Conservation (phyloP, 2,888 invertebrate species). For the Zaprionus lineosus region DNA sequence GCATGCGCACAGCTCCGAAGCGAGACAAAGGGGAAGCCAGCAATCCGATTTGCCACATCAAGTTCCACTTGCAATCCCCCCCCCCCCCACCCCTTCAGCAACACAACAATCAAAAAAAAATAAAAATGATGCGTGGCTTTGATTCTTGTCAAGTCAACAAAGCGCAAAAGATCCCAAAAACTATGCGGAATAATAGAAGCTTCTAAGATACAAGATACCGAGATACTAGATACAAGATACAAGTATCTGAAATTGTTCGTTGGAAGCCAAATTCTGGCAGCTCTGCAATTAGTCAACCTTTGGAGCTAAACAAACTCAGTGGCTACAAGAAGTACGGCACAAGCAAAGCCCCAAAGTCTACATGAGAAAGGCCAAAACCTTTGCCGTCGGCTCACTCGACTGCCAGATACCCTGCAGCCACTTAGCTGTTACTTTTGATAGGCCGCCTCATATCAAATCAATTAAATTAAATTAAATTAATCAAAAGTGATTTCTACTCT, state of each 20-base stretch:
- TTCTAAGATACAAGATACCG: no score
- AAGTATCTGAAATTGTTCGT: constrained; percentile 27
- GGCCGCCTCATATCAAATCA: no score
- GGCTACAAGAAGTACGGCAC: constrained; percentile 20
- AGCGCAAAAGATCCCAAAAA: constrained; percentile 32
- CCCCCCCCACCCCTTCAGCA: no score
- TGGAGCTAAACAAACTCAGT: constrained; percentile 26
- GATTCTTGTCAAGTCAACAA: constrained; percentile 41
- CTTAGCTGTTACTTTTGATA: no score
- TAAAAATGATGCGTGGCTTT: constrained; percentile 53
- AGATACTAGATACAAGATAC: constrained; percentile 9
- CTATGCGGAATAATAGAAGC: no score
- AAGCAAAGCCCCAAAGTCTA: constrained; percentile 21
- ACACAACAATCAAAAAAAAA: constrained; percentile 35
- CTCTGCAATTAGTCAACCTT: constrained; percentile 70
- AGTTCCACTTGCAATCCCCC: constrained; percentile 29
- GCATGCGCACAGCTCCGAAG: constrained; percentile 61
- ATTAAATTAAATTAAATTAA: no score
- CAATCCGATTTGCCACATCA: constrained; percentile 9
- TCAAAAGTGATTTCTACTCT: no score
- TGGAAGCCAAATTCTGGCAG: constrained; percentile 25
- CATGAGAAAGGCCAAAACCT: constrained; percentile 20
- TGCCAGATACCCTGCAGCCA: no score
- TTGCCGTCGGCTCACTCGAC: no score
- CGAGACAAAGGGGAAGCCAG: constrained; percentile 15